A percentile compares a stretch with the other conserved stretches of the same genome.
phyloP scores from a whole-genome alignment of 2,888 invertebrate genomes.

The Rotaria magnacalcarata region DNA sequence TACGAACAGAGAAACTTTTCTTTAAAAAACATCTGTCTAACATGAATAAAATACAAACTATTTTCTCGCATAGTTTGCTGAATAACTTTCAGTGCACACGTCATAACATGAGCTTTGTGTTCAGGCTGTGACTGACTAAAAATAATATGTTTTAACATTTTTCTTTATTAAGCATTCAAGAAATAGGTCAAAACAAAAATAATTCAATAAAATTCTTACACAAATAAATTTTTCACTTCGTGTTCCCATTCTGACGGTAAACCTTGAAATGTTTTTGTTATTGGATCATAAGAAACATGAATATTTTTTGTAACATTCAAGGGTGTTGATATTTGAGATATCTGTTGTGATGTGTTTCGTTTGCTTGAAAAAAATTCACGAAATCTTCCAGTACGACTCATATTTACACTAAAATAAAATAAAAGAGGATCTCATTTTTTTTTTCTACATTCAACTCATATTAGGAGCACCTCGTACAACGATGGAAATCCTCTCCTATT shows the following conservation, averaged over 20 bases:
- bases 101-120: conserved; percentile 8
- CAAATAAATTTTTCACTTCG: not conserved
- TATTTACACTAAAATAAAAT: conserved; percentile 1
- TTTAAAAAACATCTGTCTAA: not conserved
- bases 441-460: too few relatives aligned
- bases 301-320: conserved; percentile 41
- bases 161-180: not conserved
- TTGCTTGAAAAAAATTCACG: not conserved
- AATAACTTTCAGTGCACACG: conserved; percentile 2
- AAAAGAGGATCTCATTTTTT: too few relatives aligned
- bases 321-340: conserved; percentile 33
- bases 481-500: too few relatives aligned
- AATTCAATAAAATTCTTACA: not conserved
- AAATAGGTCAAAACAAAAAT: not conserved
- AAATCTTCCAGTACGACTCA: not conserved
- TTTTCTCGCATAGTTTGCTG: not conserved
- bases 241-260: conserved; percentile 42
- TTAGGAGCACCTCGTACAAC: too few relatives aligned
- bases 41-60: not conserved
- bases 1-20: not conserved
- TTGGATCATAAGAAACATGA: conserved; percentile 44
- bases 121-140: conserved; percentile 20
- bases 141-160: too few relatives aligned
- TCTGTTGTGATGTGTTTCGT: not conserved
- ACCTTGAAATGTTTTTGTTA: conserved; percentile 40